Evolutionary conservation across 1,140 invertebrate genomes (phyloP), one percentile per base, ranked within the genome.

Genomic region (Stegodyphus mimosarum): DNA sequence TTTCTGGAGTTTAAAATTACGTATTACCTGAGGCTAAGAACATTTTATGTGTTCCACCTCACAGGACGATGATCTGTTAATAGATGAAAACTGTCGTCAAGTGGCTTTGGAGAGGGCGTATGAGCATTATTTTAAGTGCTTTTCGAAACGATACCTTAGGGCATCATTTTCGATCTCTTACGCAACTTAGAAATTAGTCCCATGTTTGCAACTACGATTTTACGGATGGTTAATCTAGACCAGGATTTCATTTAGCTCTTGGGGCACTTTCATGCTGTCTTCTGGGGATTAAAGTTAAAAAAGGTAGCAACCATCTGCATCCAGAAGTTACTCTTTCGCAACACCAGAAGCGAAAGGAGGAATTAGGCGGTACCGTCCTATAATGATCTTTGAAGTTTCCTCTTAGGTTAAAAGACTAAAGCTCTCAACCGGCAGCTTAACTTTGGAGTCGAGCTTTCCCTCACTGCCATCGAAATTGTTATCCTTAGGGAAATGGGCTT

Each of bases 91-190:
- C 55, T 83, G 71, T 83, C 53, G 78, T 48, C 52, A 60, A 72
- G 69, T 81, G 53, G 70, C 18, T 80, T 71, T 9, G 11, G 66
- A 71, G 67, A 80, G 69, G 66, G 77, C 60, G 55, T 64, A 51
- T 83, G 79, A 83, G 63, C 80, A 74, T 83, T 83, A 73, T 83
- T 83, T 83, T 66, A 74, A 83, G 71, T 73, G 80, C 60, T 74
- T 74, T 66, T 17, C 49, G 71, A 66, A 83, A 83, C 80, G 80
- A 83, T 64, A 50, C 80, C 80, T 83, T 74, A 13, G 80, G 80
- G 80, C 69, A 83, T 83, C 60, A 83, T 83, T 83, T 53, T 73
- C 49, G 71, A 73, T 72, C 60, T 64, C 17, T 83, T 18, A 13
- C 79, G 60, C 15, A 73, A 73, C 70, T 74, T 72, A 17, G 71